phyloP scores from a whole-genome alignment of 2,797 vertebrate genomes.

The Cynopterus sphinx region DNA sequence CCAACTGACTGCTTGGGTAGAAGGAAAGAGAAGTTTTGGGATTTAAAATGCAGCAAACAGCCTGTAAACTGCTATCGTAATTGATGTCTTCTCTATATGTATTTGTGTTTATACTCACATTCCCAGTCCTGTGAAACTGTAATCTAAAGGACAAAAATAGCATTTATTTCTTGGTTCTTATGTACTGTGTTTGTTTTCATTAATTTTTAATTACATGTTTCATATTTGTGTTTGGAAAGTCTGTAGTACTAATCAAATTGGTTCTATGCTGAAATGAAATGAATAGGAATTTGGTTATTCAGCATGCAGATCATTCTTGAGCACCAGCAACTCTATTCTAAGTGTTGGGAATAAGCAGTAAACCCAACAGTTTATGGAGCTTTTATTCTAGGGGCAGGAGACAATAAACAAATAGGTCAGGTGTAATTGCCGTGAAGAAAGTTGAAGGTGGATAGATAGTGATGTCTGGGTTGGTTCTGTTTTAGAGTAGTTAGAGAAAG shows the following conservation, averaged over 20 bases:
- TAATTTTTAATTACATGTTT: conserved; percentile 33
- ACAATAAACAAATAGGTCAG: not conserved
- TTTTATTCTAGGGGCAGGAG: not conserved
- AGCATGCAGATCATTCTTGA: not conserved
- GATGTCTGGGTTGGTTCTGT: not conserved
- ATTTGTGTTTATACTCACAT: not conserved
- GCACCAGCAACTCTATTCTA: not conserved
- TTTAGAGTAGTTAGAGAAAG: not conserved
- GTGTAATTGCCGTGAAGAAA: not conserved
- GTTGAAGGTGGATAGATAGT: not conserved
- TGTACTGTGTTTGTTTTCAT: not conserved
- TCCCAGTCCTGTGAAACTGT: not conserved
- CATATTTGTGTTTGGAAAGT: not conserved
- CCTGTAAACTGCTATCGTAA: not conserved
- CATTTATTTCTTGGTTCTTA: conserved; percentile 3
- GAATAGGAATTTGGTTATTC: not conserved
- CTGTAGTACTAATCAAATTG: not conserved
- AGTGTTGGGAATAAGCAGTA: not conserved
- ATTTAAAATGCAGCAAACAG: not conserved
- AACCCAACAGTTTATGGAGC: not conserved
- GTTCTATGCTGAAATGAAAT: conserved; percentile 34
- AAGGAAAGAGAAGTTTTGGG: not conserved
- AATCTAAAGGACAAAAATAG: conserved; percentile 7
- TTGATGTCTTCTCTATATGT: not conserved
- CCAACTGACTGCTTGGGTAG: not conserved